These are phyloP conservation scores for Mareca penelope DNA, from an alignment of 2,797 vertebrate genomes.

Conservation along the genomic window DNA sequence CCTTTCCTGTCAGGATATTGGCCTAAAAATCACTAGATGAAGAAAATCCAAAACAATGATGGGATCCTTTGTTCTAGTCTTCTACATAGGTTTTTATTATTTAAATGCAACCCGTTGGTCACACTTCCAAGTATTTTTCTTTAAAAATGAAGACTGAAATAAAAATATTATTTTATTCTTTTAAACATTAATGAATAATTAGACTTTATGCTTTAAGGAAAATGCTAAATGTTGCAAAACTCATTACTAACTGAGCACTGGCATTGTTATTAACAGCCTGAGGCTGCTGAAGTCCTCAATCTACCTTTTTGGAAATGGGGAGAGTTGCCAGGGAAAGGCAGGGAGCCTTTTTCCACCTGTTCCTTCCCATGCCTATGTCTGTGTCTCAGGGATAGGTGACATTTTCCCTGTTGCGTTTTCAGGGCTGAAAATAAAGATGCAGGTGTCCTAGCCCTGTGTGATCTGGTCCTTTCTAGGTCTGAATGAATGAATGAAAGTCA, in stretches of 20 bases:
- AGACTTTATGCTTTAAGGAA: neutral
- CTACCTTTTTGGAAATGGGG: neutral
- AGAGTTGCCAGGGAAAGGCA: neutral
- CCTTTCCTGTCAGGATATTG: conserved; percentile 52
- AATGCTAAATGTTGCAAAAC: neutral
- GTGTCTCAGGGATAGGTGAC: neutral
- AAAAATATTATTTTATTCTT: neutral
- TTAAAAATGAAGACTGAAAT: neutral
- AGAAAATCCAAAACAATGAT: conserved; percentile 14
- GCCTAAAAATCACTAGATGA: conserved; percentile 51
- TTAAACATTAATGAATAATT: conserved; percentile 1
- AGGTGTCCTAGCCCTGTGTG: neutral
- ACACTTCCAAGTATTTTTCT: conserved; percentile 14
- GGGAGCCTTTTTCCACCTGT: neutral
- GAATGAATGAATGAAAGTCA: neutral
- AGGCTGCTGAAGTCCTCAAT: neutral
- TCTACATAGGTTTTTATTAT: neutral
- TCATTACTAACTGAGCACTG: neutral
- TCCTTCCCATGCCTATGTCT: neutral
- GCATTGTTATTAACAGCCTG: neutral
- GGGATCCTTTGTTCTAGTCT: conserved; percentile 22
- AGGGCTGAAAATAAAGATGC: neutral
- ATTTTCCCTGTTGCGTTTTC: neutral
- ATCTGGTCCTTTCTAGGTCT: neutral
- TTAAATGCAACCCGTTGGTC: neutral